phyloP scores from a whole-genome alignment of 2,797 vertebrate species.

The Pampus argenteus region DNA sequence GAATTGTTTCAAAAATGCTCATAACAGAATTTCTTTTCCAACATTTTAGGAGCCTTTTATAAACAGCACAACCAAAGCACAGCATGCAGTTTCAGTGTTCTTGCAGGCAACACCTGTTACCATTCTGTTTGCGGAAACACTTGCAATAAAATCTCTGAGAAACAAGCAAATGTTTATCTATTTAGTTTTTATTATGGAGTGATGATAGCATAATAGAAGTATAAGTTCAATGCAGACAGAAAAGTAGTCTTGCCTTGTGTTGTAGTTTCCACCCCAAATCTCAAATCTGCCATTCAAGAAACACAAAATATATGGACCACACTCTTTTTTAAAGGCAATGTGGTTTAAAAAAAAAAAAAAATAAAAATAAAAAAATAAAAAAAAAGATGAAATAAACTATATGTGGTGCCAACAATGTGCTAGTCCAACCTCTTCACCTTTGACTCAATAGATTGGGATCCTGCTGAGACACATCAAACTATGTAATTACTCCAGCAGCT shows the following conservation, averaged over 20 bases:
- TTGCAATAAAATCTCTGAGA: conserved; percentile 29
- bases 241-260: background rate
- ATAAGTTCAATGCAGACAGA: conserved; percentile 22
- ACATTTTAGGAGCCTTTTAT: conserved; percentile 6
- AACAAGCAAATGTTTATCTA: conserved; percentile 44
- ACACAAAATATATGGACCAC: background rate
- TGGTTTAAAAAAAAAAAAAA: no score
- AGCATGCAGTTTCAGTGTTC: background rate
- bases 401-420: conserved; percentile 32
- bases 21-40: background rate
- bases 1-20: background rate
- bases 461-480: conserved; percentile 56
- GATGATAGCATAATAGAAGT: conserved; percentile 37
- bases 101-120: conserved; percentile 21
- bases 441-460: conserved; percentile 51
- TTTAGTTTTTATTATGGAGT: conserved; percentile 43
- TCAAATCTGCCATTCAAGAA: background rate
- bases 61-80: conserved; percentile 10
- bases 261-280: conserved; percentile 2
- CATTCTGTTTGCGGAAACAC: conserved; percentile 19
- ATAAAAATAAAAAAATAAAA: no score
- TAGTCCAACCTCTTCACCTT: conserved; percentile 50
- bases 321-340: conserved; percentile 6
- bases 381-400: conserved; percentile 8
- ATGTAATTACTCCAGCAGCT: conserved; percentile 61